phyloP scores from a whole-genome alignment of 2,113 vertebrate genomes.

The Paedocypris sp. region DNA sequence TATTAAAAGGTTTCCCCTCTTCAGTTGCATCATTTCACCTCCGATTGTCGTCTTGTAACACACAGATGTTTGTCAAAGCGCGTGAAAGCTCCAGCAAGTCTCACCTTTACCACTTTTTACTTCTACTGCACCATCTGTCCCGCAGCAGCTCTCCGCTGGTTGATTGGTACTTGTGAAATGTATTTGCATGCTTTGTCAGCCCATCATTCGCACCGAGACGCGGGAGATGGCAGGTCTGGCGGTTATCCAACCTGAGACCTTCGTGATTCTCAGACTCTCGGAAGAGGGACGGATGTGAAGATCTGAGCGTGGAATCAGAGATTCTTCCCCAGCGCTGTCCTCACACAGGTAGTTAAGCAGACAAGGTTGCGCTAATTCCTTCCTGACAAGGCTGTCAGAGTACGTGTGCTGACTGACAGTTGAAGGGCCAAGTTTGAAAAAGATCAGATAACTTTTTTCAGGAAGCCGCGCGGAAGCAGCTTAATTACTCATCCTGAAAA shows the following conservation, averaged over 20 bases:
- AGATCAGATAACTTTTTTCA: slow-evolving; percentile 22
- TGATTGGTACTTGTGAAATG: not conserved
- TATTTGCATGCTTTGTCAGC: slow-evolving; percentile 1
- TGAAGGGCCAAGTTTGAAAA: slow-evolving; percentile 26
- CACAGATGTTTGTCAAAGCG: not conserved
- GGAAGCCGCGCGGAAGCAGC: slow-evolving; percentile 9
- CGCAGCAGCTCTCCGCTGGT: not conserved
- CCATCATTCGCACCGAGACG: not conserved
- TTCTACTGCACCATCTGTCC: not conserved
- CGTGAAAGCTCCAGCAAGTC: not conserved
- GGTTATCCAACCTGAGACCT: not conserved
- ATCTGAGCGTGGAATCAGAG: not conserved
- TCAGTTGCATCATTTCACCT: not conserved
- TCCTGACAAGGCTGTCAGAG: slow-evolving; percentile 16
- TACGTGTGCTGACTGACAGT: slow-evolving; percentile 29
- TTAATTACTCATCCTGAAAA: slow-evolving; percentile 33
- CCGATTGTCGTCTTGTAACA: not conserved
- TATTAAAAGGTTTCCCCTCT: not conserved
- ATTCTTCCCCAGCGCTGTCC: not conserved
- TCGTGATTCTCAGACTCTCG: not conserved
- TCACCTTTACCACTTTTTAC: not conserved
- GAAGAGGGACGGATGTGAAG: not conserved
- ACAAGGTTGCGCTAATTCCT: slow-evolving; percentile 28
- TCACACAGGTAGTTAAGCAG: slow-evolving; percentile 20
- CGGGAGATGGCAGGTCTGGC: not conserved